These are phyloP conservation scores for Galeruca laticollis DNA, from an alignment of 2,888 invertebrate species.

Conservation along the genomic window DNA sequence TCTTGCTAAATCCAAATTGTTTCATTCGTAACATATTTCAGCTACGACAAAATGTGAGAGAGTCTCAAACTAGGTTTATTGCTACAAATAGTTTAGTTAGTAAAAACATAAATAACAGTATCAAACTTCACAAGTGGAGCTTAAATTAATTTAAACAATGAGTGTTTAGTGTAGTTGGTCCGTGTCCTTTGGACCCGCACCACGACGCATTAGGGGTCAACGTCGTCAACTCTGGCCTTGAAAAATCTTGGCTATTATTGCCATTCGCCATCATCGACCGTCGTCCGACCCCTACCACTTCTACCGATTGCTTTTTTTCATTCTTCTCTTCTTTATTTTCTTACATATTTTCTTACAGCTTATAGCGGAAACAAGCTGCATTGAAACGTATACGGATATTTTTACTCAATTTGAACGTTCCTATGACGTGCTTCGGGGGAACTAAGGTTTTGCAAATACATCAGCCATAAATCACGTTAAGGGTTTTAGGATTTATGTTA, in stretches of 20 bases:
- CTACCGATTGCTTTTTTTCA: constrained; percentile 7
- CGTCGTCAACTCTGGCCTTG: constrained; percentile 57
- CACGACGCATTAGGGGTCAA: constrained; percentile 51
- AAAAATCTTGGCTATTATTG: constrained; percentile 48
- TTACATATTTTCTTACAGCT: constrained; percentile 18
- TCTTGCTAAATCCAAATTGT: too few species aligned
- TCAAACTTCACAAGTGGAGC: too few species aligned
- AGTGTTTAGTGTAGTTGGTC: constrained; percentile 37
- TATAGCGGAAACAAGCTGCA: constrained; percentile 33
- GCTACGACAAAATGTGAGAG: too few species aligned
- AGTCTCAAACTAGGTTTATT: too few species aligned
- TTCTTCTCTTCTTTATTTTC: constrained; percentile 21
- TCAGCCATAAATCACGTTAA: too few species aligned
- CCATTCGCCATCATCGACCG: constrained; percentile 41
- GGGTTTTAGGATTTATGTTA: not conserved
- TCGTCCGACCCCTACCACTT: constrained; percentile 10
- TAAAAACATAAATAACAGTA: too few species aligned
- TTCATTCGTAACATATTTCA: too few species aligned
- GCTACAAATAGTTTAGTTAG: too few species aligned
- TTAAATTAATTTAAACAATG: too few species aligned
- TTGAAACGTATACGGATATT: constrained; percentile 17
- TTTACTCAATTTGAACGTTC: constrained; percentile 8
- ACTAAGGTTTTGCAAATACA: not conserved
- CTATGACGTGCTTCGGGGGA: constrained; percentile 12
- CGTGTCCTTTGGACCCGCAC: constrained; percentile 26